Evolutionary conservation across 2,888 invertebrate genomes (phyloP), one percentile per base, ranked within the genome.

Genomic region (Ecliptopera silaceata): DNA sequence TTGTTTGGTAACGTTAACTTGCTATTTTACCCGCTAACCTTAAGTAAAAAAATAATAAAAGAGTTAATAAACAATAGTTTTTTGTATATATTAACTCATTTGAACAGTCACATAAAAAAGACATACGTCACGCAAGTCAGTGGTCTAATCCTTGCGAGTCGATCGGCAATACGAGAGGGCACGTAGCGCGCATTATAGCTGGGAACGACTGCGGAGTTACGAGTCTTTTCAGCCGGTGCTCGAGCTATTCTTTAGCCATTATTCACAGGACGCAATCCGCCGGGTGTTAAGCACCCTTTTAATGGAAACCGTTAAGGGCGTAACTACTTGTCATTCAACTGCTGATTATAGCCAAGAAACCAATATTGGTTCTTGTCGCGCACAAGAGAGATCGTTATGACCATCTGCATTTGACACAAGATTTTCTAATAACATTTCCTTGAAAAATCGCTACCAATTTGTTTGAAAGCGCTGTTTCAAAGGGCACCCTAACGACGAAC

Each of bases 171-270:
- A n/a, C 36, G 57, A 43, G 56, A 47, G 45, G 71, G 74, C 80
- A 82, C 80, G 80, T 80, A 70, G 61, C 66, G 69, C 77, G 72
- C 82, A 82, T 84, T 83, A 82, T 75, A 70, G 73, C 70, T 63
- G 71, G 72, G 81, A 83, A 83, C 78, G 82, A 80, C 81, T 82
- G 66, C 66, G 68, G 71, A 77, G 82, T 82, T 81, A 84, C 82
- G 83, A 82, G 75, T 80, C 77, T 80, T 81, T 82, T 79, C 79
- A 80, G 73, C 57, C 70, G 62, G 70, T 69, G 72, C 79, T 74
- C 71, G 66, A 79, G 80, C 84, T 78, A 84, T 82, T 79, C 80
- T 82, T 79, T 76, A 59, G 75, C 80, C 78, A 83, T 84, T 84
- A 84, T 83, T 84, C 80, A 83, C 82, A 79, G 77, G 65, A 66